Percentiles rank a stretch among this genome's conserved stretches.
Evolutionary conservation across 2,888 invertebrate genomes (phyloP).

Genomic region (Trissolcus brochymenae): DNA sequence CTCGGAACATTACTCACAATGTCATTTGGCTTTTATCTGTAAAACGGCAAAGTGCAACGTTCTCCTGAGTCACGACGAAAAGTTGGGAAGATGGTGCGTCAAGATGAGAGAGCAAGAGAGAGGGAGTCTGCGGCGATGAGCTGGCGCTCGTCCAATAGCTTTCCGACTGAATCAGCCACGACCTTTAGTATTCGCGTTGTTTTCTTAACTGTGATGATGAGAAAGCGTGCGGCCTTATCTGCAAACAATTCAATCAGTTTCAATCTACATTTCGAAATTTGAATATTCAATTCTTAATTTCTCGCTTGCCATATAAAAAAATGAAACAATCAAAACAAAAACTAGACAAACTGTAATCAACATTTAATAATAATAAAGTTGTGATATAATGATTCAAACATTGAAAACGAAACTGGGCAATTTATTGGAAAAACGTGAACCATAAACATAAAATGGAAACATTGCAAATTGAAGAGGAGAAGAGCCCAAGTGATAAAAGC

Average conservation of each 20-base stretch:
- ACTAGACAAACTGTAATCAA: no score
- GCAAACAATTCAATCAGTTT: slow-evolving; percentile 34
- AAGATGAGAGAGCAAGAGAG: slow-evolving; percentile 20
- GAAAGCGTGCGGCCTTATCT: slow-evolving; percentile 23
- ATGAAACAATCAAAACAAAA: no score
- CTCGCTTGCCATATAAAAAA: no score
- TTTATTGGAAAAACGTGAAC: no score
- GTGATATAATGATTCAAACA: no score
- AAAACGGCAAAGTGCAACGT: slow-evolving; percentile 42
- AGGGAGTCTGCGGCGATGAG: slow-evolving; percentile 24
- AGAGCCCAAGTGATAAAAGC: no score
- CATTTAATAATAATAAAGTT: no score
- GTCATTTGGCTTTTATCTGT: slow-evolving; percentile 45
- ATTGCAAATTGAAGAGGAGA: no score
- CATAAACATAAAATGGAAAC: no score
- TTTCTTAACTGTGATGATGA: slow-evolving; percentile 37
- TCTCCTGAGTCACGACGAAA: slow-evolving; percentile 46
- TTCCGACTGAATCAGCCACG: slow-evolving; percentile 58
- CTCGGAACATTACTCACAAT: slow-evolving; percentile 35
- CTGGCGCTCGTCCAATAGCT: slow-evolving; percentile 61
- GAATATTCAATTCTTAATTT: no score
- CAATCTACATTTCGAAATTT: neutral
- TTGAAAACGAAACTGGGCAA: no score
- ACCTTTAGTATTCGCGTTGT: slow-evolving; percentile 49
- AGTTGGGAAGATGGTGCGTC: slow-evolving; percentile 36